Evolutionary conservation across 2,797 vertebrate genomes (phyloP).

Genomic region (Pseudotriccus pelzelni): DNA sequence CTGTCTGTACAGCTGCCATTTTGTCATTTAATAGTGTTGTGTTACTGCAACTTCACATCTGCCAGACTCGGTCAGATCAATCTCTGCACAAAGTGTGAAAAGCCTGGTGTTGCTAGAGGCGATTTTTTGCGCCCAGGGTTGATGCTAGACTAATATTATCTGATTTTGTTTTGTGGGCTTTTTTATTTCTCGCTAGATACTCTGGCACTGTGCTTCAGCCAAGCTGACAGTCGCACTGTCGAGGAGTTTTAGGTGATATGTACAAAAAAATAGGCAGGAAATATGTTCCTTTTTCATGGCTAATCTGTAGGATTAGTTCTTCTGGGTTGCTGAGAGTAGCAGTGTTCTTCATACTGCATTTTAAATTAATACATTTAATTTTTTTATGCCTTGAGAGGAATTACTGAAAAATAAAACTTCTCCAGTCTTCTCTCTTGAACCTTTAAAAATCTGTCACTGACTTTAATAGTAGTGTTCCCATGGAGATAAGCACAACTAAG

Average conservation of each 20-base stretch:
- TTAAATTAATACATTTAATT: slow-evolving; percentile 2
- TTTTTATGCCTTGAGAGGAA: not conserved
- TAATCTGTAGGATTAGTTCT: slow-evolving; percentile 14
- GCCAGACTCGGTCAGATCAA: slow-evolving; percentile 26
- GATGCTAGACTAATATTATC: not conserved
- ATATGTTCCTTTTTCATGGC: not conserved
- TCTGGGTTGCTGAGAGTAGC: not conserved
- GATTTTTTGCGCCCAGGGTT: not conserved
- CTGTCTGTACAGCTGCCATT: not conserved
- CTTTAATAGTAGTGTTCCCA: slow-evolving; percentile 59
- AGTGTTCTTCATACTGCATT: not conserved
- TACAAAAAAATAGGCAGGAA: not conserved
- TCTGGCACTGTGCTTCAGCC: not conserved
- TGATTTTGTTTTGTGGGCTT: not conserved
- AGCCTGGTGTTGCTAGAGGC: not conserved
- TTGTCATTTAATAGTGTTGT: not conserved
- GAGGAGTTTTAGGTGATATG: not conserved
- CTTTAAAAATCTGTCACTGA: slow-evolving; percentile 53
- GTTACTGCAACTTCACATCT: slow-evolving; percentile 19
- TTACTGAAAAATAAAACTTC: slow-evolving; percentile 37
- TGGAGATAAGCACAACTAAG: slow-evolving; percentile 54
- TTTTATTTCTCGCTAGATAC: not conserved
- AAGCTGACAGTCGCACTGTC: not conserved
- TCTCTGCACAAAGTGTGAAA: slow-evolving; percentile 26
- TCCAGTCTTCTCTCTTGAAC: slow-evolving; percentile 15